phyloP scores from a whole-genome alignment of 2,888 invertebrate species.

The Spialia ferax region DNA sequence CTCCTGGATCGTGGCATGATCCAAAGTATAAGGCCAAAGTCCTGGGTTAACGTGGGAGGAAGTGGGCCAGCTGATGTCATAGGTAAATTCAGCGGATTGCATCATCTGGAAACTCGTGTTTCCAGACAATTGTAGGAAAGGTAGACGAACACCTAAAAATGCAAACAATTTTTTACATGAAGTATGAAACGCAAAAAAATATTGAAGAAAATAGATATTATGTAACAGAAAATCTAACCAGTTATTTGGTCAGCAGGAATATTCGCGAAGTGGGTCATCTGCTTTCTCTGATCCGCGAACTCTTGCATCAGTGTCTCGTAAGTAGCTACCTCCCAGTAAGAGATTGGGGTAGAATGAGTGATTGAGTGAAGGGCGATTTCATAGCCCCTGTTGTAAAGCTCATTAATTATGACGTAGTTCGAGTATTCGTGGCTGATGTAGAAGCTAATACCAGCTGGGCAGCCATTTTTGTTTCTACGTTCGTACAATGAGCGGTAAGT shows the following conservation, averaged over 20 bases:
- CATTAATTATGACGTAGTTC: constrained; percentile 88
- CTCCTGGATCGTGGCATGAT: constrained; percentile 85
- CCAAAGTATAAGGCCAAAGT: constrained; percentile 90
- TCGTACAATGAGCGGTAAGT: constrained; percentile 81
- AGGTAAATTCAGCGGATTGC: constrained; percentile 75
- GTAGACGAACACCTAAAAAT: constrained; percentile 78
- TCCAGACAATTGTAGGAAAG: constrained; percentile 86
- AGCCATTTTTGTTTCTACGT: constrained; percentile 88
- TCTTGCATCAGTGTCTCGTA: constrained; percentile 82
- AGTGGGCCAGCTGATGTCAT: constrained; percentile 89
- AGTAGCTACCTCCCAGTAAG: constrained; percentile 86
- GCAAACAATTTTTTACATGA: not conserved
- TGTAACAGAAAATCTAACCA: constrained; percentile 52
- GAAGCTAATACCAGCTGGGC: constrained; percentile 88
- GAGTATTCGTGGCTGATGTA: constrained; percentile 92
- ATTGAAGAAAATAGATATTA: not conserved
- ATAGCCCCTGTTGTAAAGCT: constrained; percentile 86
- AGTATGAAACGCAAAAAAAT: too few relatives aligned
- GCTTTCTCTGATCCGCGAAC: constrained; percentile 86
- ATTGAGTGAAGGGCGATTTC: constrained; percentile 92
- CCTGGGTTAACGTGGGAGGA: constrained; percentile 66
- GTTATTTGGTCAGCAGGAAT: constrained; percentile 73
- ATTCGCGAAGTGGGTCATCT: constrained; percentile 83
- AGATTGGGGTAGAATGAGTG: constrained; percentile 82
- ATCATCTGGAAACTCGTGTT: constrained; percentile 87